phyloP scores from a whole-genome alignment of 2,888 invertebrate genomes.

The Sturmia bella region DNA sequence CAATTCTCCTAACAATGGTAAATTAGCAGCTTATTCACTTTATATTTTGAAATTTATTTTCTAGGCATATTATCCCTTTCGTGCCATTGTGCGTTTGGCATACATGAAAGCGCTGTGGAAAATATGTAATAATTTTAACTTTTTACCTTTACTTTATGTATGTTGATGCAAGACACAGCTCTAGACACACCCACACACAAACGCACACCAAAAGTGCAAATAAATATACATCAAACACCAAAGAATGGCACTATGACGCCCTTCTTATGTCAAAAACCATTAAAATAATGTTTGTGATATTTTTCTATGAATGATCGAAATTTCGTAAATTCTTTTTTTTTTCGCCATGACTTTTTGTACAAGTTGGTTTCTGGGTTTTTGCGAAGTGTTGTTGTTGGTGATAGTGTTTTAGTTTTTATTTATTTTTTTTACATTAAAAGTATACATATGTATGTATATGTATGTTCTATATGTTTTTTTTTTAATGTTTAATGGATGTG shows the following conservation, averaged over 20 bases:
- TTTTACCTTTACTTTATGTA: constrained; percentile 43
- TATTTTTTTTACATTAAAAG: background rate
- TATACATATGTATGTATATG: background rate
- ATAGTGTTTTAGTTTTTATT: constrained; percentile 21
- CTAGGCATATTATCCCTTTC: background rate
- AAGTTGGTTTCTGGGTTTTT: background rate
- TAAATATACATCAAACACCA: constrained; percentile 57
- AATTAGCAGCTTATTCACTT: too few relatives aligned
- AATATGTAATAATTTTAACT: constrained; percentile 20
- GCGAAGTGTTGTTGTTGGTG: constrained; percentile 4
- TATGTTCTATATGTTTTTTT: constrained; percentile 38
- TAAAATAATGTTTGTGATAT: constrained; percentile 70
- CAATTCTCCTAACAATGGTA: too few relatives aligned
- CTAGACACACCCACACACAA: constrained; percentile 57
- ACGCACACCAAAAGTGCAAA: constrained; percentile 16
- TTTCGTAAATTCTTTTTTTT: constrained; percentile 35
- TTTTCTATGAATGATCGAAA: constrained; percentile 69
- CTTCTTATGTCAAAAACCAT: constrained; percentile 70
- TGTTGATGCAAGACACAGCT: constrained; percentile 52
- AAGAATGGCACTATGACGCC: constrained; percentile 65
- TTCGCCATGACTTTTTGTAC: constrained; percentile 16
- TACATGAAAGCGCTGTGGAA: constrained; percentile 2
- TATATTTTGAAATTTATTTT: background rate
- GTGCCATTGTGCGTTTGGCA: constrained; percentile 49
- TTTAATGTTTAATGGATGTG: background rate